Base-by-base conservation (phyloP, 2,888 invertebrate genomes). In the Drosophila melanocephala region DNA sequence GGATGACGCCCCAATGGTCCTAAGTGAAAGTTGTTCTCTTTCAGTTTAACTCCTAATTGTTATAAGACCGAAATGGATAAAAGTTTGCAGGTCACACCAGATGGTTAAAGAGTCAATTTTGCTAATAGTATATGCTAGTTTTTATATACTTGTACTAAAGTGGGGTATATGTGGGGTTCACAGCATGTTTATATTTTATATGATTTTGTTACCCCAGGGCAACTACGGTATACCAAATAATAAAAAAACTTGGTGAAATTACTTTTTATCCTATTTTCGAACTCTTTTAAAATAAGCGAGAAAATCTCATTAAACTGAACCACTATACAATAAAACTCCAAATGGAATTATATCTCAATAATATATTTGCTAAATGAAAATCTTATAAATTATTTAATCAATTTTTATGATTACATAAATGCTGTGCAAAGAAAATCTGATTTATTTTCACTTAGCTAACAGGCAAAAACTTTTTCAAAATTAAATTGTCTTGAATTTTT, bases 11-110 rank as follows among this genome's bases (percentile, higher is more conserved):
- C 50, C 47, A 75, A 58, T 75, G 63, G 66, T 58, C 53, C 64
- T 56, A 72, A 72, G 61, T 63, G 62, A 68, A 66, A 72, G 59
- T 80, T 72, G 81, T 76, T 67, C 50, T 42, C 57, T 61, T 42
- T 47, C 19, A 33, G 33, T 33, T 39, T 12, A 52, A 30, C 63
- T 57, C 39, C 44, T 64, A 61, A 71, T 76, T 64, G 71, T 47
- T 70, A 22, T 66, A 10, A 52, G 55, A 60, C 59, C 37, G 10
- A 4, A 50, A 32, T 58, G 77, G 37, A 51, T 70, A 42, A 47
- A 58, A 69, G 35, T n/a, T 74, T 59, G 28, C 26, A 39, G 39
- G 1, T 26, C 5, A 7, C n/a, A 19, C 30, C 2, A 57, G 51
- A 22, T 42, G 6, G 6, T 5, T 35, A 7, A n/a, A 16, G 22